Base-by-base conservation (phyloP, 2,888 invertebrate genomes). In the Brachyptera putata region DNA sequence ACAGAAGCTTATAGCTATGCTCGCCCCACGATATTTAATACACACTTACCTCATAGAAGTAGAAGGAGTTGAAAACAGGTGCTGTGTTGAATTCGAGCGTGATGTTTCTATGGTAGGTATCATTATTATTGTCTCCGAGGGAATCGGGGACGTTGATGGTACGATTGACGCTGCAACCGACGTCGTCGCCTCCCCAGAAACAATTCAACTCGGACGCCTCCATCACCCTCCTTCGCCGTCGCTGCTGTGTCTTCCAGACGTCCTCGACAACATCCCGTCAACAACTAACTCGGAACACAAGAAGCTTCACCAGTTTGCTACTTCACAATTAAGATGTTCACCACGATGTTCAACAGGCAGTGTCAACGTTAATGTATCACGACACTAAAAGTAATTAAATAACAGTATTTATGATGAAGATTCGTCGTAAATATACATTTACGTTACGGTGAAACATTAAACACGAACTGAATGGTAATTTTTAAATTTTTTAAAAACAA, bases 31-130 rank as follows among this genome's bases (percentile, higher is more conserved):
- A n/a, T n/a, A n/a, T n/a, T n/a, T n/a, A n/a, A 30, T 7, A 30
- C n/a, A 24, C 16, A 65, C 67, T 68, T 69, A 80, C 80, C 79
- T 80, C 79, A 69, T 80, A 80, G 66, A 80, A 80, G 66, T 78
- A 80, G 64, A 80, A 80, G 55, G 80, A 80, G 68, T 80, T 76
- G 69, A 80, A 77, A 59, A 71, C 69, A 68, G 58, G 63, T 5
- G 56, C 56, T 48, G 21, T 18, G 18, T 39, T 14, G 14, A 25
- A n/a, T 21, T 24, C 21, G 13, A 37, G 49, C 13, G 60, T 63
- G 34, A 30, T 24, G 55, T 61, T 61, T 2, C 4, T 2, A 16
- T 18, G 43, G 60, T 57, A 58, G 22, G 61, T 63, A 57, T 49
- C 58, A 56, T 63, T 63, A 37, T n/a, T 26, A 43, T 16, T 36